Evolutionary conservation across 1,140 invertebrate species (phyloP).

Genomic region (Drosophila nebulosa): DNA sequence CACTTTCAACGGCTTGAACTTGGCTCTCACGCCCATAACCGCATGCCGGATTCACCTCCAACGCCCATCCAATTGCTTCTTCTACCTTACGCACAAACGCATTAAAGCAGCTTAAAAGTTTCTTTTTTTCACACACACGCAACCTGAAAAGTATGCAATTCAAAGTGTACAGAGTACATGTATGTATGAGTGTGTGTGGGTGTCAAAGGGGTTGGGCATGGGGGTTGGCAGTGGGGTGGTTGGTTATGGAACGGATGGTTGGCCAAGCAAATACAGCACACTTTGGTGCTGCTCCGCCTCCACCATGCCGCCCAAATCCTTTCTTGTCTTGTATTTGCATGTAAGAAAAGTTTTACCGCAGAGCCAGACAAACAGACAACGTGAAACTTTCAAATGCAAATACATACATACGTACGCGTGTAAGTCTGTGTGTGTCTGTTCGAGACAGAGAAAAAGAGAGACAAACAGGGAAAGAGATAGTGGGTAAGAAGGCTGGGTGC

Average conservation of each 20-base stretch:
- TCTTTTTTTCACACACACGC: constrained; percentile 50
- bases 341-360: constrained; percentile 73
- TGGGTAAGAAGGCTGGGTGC: constrained; percentile 32
- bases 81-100: constrained; percentile 65
- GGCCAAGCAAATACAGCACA: constrained; percentile 36
- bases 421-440: constrained; percentile 9
- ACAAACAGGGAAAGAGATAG: neutral
- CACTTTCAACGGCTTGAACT: constrained; percentile 77
- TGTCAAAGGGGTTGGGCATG: neutral
- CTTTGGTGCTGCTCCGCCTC: neutral
- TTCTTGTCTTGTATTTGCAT: constrained; percentile 49
- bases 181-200: neutral
- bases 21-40: constrained; percentile 37
- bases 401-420: neutral
- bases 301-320: neutral
- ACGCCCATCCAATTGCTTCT: neutral
- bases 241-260: neutral
- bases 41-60: constrained; percentile 1
- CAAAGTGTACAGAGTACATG: constrained; percentile 38
- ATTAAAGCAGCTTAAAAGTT: constrained; percentile 76
- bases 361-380: constrained; percentile 76
- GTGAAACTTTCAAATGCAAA: constrained; percentile 64
- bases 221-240: no score
- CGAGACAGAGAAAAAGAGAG: neutral
- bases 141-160: constrained; percentile 74